These are phyloP conservation scores for Synanthedon myopaeformis DNA, from an alignment of 2,888 invertebrate genomes.

Conservation along the genomic window DNA sequence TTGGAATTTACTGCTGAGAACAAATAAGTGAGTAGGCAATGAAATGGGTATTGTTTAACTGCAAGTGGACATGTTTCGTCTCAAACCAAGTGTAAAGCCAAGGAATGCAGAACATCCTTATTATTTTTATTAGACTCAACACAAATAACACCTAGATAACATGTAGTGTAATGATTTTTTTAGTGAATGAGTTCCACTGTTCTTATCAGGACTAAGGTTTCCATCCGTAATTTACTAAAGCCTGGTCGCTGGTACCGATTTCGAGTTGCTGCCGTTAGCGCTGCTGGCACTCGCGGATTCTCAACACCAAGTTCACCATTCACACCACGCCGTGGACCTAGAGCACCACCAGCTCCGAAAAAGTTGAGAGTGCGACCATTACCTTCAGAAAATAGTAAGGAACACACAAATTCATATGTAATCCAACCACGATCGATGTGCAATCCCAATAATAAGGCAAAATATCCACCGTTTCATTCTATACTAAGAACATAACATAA, in stretches of 20 bases:
- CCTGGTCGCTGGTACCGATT: conserved; percentile 85
- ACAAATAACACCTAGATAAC: too few relatives aligned
- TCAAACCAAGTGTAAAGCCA: too few relatives aligned
- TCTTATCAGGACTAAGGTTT: conserved; percentile 53
- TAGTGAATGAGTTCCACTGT: conserved; percentile 4
- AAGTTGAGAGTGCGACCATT: conserved; percentile 69
- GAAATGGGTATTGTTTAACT: too few relatives aligned
- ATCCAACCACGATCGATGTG: too few relatives aligned
- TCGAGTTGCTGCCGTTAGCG: conserved; percentile 80
- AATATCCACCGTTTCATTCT: too few relatives aligned
- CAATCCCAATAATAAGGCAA: too few relatives aligned
- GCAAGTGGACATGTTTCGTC: too few relatives aligned
- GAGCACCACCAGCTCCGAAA: conserved; percentile 73
- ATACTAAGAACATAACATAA: too few relatives aligned
- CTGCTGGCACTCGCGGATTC: conserved; percentile 78
- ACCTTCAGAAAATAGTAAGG: conserved; percentile 43
- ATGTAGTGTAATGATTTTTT: not conserved
- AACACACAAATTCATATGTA: too few relatives aligned
- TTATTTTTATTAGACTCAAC: too few relatives aligned
- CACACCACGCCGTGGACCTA: conserved; percentile 68
- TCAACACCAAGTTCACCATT: conserved; percentile 73
- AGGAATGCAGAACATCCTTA: too few relatives aligned
- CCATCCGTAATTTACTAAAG: conserved; percentile 68
- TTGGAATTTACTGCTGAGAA: conserved; percentile 72
- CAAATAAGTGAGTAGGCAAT: conserved; percentile 48